These are phyloP conservation scores for Brachyistius frenatus DNA, from an alignment of 2,113 vertebrate species.

Conservation along the genomic window DNA sequence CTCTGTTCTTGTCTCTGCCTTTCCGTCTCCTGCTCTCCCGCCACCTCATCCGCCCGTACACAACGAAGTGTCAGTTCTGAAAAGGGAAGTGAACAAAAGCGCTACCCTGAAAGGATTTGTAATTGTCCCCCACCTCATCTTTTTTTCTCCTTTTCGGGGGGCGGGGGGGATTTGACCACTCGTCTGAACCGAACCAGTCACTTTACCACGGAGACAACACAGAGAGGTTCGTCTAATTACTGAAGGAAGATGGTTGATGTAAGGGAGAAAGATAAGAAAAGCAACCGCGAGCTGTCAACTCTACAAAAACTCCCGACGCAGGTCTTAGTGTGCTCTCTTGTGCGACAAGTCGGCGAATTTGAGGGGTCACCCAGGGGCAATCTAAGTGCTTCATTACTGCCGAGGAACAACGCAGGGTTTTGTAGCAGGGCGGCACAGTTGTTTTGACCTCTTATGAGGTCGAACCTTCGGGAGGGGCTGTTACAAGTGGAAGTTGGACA, in stretches of 20 bases:
- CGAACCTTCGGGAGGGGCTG: slow-evolving; percentile 58
- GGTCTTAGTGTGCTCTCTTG: slow-evolving; percentile 15
- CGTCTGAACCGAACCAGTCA: slow-evolving; percentile 41
- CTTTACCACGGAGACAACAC: slow-evolving; percentile 46
- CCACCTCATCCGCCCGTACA: slow-evolving; percentile 27
- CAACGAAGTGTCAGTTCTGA: slow-evolving; percentile 37
- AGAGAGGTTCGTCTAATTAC: slow-evolving; percentile 50
- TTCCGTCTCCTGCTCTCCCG: slow-evolving; percentile 35
- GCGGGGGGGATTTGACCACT: slow-evolving; percentile 5
- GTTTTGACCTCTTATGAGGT: slow-evolving; percentile 59
- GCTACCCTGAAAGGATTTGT: slow-evolving; percentile 29
- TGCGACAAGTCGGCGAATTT: slow-evolving; percentile 34
- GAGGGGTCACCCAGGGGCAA: slow-evolving; percentile 34
- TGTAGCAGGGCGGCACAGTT: slow-evolving; percentile 26
- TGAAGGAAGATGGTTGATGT: neutral
- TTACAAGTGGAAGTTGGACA: slow-evolving; percentile 48
- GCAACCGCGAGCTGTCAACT: slow-evolving; percentile 19
- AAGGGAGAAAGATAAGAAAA: slow-evolving; percentile 9
- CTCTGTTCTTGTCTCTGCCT: slow-evolving; percentile 27
- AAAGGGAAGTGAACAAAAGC: slow-evolving; percentile 45
- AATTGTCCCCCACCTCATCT: slow-evolving; percentile 49
- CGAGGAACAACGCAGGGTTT: slow-evolving; percentile 14
- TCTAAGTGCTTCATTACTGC: slow-evolving; percentile 58
- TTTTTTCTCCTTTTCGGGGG: neutral
- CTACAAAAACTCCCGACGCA: slow-evolving; percentile 6